Evolutionary conservation across 2,797 vertebrate species (phyloP).

Genomic region (Adrianichthys oophorus): DNA sequence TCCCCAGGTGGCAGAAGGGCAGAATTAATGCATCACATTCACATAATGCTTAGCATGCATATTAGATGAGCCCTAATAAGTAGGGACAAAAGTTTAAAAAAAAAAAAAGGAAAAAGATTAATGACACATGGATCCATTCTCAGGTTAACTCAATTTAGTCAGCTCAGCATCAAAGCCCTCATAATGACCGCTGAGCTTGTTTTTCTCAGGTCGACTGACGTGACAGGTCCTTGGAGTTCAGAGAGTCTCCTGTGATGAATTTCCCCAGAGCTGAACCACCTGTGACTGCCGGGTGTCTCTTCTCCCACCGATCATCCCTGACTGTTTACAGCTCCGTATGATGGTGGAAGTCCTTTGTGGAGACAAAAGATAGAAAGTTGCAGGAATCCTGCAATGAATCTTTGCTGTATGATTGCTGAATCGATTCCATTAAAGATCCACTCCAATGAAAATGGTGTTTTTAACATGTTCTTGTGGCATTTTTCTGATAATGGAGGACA

Average conservation of each 20-base stretch:
- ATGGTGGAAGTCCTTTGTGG: constrained; percentile 11
- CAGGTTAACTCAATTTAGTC: no score
- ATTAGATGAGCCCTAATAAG: constrained; percentile 41
- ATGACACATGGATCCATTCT: no score
- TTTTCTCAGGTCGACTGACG: constrained; percentile 65
- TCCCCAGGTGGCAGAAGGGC: constrained; percentile 62
- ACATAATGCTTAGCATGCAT: constrained; percentile 29
- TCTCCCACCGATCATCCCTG: constrained; percentile 21
- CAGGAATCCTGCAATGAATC: background rate
- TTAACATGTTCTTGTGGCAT: no score
- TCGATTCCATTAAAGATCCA: background rate
- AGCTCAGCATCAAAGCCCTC: background rate
- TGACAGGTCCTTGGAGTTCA: constrained; percentile 53
- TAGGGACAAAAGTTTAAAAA: constrained; percentile 12
- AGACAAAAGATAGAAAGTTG: background rate
- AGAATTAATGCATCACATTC: constrained; percentile 69
- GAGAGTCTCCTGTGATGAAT: constrained; percentile 40
- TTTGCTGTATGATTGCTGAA: background rate
- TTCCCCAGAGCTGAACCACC: constrained; percentile 53
- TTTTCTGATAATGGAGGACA: no score
- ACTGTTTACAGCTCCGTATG: constrained; percentile 46
- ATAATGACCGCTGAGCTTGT: constrained; percentile 67
- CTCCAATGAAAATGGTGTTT: no score
- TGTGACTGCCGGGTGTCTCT: constrained; percentile 40
- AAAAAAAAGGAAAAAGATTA: background rate